A percentile compares a stretch with the other conserved stretches of the same genome.
These are phyloP conservation scores for Zalophus californianus DNA, from an alignment of 2,797 vertebrate genomes.

Conservation along the genomic window DNA sequence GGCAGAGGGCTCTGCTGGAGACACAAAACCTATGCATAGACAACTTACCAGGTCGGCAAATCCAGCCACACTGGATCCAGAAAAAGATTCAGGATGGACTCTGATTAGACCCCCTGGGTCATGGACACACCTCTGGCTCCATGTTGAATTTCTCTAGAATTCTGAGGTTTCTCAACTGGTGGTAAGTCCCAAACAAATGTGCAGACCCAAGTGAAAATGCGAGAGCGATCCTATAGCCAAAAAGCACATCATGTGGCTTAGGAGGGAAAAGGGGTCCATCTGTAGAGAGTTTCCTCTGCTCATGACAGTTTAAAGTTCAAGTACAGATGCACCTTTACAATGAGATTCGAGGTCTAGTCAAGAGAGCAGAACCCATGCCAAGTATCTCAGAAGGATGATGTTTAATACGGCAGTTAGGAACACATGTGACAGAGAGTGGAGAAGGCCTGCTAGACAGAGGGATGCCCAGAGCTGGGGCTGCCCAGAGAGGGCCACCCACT, in stretches of 20 bases:
- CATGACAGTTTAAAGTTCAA: not conserved
- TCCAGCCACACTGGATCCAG: fast-evolving
- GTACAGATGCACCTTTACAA: not conserved
- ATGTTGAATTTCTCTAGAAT: not conserved
- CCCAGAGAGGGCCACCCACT: fast-evolving
- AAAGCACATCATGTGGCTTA: not conserved
- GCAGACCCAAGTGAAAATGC: fast-evolving
- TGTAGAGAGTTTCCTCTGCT: not conserved
- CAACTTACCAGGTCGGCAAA: not conserved
- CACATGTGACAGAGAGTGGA: fast-evolving
- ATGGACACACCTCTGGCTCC: fast-evolving
- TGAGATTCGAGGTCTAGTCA: not conserved
- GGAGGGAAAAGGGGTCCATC: fast-evolving
- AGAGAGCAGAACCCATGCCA: not conserved
- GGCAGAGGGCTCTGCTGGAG: not conserved
- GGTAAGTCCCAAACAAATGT: not conserved
- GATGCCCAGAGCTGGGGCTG: too few relatives aligned
- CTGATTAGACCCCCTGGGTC: not conserved
- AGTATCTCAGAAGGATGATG: not conserved
- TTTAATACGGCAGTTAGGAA: not conserved
- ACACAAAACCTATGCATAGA: fast-evolving
- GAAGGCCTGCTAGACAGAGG: not conserved
- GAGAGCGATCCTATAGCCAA: fast-evolving
- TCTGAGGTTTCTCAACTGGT: not conserved
- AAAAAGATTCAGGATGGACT: not conserved